phyloP scores from a whole-genome alignment of 2,797 vertebrate genomes.

The Clamator glandarius region DNA sequence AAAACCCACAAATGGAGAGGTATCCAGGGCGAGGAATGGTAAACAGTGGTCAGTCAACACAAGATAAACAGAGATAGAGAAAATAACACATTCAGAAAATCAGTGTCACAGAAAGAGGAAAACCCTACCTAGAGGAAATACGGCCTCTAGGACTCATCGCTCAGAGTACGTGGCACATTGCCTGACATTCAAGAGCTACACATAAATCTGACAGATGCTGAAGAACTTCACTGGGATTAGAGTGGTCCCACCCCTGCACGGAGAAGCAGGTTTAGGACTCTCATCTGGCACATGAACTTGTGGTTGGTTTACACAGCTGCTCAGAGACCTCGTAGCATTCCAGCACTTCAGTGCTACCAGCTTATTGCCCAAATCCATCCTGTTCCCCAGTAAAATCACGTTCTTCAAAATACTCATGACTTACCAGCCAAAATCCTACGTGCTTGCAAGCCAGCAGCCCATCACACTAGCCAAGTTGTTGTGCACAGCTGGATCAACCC shows the following conservation, averaged over 20 bases:
- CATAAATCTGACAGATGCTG: neutral
- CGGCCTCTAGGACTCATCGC: neutral
- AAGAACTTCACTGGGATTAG: neutral
- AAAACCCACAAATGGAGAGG: neutral
- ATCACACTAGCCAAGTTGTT: neutral
- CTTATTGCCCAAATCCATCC: neutral
- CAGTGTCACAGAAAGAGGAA: too few relatives aligned
- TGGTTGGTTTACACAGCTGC: neutral
- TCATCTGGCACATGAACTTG: neutral
- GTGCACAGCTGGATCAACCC: neutral
- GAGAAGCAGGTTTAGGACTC: neutral
- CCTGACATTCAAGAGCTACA: neutral
- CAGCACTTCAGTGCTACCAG: neutral
- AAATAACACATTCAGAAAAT: neutral
- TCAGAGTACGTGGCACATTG: rapidly evolving
- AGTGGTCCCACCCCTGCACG: neutral
- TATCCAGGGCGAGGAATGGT: neutral
- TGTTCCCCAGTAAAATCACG: neutral
- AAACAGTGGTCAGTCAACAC: neutral
- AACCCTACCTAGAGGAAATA: neutral
- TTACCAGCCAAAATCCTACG: neutral
- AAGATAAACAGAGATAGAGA: neutral
- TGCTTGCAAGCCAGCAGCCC: neutral
- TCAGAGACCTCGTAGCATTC: rapidly evolving
- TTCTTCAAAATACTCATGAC: neutral